Conservation (phyloP, 2,888 invertebrate genomes). For the Diadegma fenestrale region DNA sequence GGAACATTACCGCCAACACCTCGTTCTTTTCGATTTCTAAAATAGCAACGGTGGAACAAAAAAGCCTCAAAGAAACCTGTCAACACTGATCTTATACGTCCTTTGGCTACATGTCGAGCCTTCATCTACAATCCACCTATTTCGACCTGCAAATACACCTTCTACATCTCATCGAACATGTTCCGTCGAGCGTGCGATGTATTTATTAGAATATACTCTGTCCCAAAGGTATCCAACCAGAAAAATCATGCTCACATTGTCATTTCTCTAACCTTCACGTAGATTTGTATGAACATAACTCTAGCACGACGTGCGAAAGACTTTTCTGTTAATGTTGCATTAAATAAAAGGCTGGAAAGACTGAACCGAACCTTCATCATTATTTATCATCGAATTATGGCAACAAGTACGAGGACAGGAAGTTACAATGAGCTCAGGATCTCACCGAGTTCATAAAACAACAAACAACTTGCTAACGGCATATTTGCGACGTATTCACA, state of each 20-base stretch:
- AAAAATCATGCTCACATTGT: conserved; percentile 61
- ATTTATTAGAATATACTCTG: conserved; percentile 47
- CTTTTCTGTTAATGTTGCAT: too few relatives aligned
- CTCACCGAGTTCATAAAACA: neutral
- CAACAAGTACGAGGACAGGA: neutral
- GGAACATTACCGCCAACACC: conserved; percentile 69
- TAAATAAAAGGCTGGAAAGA: neutral
- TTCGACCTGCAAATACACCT: conserved; percentile 25
- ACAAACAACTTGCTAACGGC: neutral
- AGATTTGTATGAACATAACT: neutral
- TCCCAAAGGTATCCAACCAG: conserved; percentile 36
- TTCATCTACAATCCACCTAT: conserved; percentile 41
- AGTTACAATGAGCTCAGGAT: neutral
- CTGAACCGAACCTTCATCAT: neutral
- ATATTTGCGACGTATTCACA: neutral
- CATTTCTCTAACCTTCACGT: neutral
- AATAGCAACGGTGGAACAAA: conserved; percentile 33
- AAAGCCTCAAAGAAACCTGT: conserved; percentile 64
- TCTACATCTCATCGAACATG: conserved; percentile 54
- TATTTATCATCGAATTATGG: neutral
- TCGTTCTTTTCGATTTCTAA: conserved; percentile 41
- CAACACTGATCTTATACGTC: conserved; percentile 49
- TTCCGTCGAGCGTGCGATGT: conserved; percentile 66
- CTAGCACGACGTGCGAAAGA: neutral
- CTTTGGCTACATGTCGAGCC: conserved; percentile 19